Percentiles rank a stretch among this genome's conserved stretches.
phyloP scores from a whole-genome alignment of 92 coral and sea anemone genomes.

The Zoanthus gigantus region DNA sequence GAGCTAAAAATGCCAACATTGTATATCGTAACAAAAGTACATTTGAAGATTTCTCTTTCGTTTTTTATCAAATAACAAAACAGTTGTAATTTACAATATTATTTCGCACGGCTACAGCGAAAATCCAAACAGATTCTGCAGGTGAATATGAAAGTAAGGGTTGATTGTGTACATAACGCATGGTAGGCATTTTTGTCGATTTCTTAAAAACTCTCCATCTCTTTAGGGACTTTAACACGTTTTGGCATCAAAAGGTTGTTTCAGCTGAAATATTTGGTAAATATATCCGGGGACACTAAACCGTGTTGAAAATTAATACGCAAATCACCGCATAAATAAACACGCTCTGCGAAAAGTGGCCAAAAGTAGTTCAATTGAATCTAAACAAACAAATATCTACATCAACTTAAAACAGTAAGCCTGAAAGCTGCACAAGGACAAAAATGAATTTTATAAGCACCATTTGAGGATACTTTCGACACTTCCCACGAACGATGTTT shows the following conservation, averaged over 20 bases:
- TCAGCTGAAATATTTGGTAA: slow-evolving; percentile 13
- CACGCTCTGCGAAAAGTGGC: neutral
- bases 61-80: neutral
- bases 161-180: neutral
- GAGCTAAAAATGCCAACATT: neutral
- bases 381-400: slow-evolving; percentile 6
- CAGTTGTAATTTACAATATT: neutral
- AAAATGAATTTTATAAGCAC: neutral
- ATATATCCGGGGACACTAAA: slow-evolving; percentile 1
- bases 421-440: neutral
- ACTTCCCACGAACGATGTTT: neutral
- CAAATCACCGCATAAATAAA: slow-evolving; percentile 26
- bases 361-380: neutral
- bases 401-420: neutral
- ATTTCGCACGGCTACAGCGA: no score
- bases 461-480: neutral
- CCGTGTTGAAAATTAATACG: neutral
- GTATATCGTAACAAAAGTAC: neutral
- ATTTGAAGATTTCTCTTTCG: neutral
- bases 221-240: neutral
- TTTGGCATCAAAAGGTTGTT: slow-evolving; percentile 13
- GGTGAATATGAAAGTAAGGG: neutral
- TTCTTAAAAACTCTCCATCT: neutral
- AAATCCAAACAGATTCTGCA: slow-evolving; percentile 34
- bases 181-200: neutral